Conservation (phyloP, 2,113 vertebrate genomes). For the Pithys albifrons region DNA sequence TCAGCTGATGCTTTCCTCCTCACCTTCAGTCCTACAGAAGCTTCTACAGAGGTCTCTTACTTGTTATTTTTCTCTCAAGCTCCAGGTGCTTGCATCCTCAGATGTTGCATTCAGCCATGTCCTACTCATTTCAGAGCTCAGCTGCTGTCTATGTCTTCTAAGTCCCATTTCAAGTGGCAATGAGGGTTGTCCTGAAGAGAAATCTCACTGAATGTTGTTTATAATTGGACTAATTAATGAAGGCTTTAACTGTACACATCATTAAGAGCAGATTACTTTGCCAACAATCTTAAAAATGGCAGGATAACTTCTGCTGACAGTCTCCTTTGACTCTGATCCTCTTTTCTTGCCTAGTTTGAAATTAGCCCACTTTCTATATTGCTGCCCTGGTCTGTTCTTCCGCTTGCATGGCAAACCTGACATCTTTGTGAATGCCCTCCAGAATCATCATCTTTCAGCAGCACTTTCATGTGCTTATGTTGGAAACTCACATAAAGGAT, state of each 20-base stretch:
- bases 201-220: not conserved
- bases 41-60: not conserved
- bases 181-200: conserved; percentile 37
- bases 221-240: conserved; percentile 21
- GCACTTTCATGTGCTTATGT: not conserved
- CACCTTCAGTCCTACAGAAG: not conserved
- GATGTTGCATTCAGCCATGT: not conserved
- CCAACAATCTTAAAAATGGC: not conserved
- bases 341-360: not conserved
- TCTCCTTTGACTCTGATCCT: not conserved
- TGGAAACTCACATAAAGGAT: not conserved
- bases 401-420: not conserved
- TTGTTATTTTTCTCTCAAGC: not conserved
- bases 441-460: not conserved
- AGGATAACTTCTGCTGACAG: not conserved
- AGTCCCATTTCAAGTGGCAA: conserved; percentile 28
- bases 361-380: not conserved
- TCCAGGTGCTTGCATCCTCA: not conserved
- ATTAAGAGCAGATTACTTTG: not conserved
- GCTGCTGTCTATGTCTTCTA: not conserved
- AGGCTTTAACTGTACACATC: not conserved
- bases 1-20: not conserved
- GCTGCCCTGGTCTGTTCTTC: not conserved
- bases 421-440: not conserved
- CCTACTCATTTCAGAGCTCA: not conserved